A percentile compares a stretch with the other conserved stretches of the same genome.
These are phyloP conservation scores for Mamestra configurata DNA, from an alignment of 1,140 invertebrate species.

Conservation along the genomic window DNA sequence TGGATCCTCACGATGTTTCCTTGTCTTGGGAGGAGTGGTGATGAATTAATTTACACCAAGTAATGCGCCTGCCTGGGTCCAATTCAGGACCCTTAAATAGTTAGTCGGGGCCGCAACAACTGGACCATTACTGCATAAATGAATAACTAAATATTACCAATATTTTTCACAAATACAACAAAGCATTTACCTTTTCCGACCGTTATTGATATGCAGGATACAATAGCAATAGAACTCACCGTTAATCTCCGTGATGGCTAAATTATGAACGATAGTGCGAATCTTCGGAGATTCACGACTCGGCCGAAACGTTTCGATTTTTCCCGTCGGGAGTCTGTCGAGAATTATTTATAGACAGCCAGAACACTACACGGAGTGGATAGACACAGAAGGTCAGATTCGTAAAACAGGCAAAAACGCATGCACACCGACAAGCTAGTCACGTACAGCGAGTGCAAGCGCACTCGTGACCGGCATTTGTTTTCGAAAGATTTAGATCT, in stretches of 20 bases:
- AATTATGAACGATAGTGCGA: constrained; percentile 54
- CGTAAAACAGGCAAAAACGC: not conserved
- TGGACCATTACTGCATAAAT: too few relatives aligned
- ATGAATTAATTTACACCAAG: too few relatives aligned
- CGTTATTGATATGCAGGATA: not conserved
- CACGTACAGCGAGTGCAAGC: too few relatives aligned
- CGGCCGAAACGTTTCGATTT: constrained; percentile 49
- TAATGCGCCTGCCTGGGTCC: too few relatives aligned
- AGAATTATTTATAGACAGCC: constrained; percentile 58
- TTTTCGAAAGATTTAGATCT: too few relatives aligned
- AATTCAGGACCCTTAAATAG: too few relatives aligned
- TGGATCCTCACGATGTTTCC: too few relatives aligned
- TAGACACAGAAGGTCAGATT: not conserved
- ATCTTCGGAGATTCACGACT: constrained; percentile 33
- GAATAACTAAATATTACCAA: too few relatives aligned
- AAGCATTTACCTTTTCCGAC: not conserved
- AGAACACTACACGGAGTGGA: not conserved
- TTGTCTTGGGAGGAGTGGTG: too few relatives aligned
- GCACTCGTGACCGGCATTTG: not conserved
- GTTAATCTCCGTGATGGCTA: constrained; percentile 53
- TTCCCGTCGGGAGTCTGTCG: constrained; percentile 50
- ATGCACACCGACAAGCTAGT: not conserved
- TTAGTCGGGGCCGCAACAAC: too few relatives aligned
- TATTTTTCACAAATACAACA: not conserved
- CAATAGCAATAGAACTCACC: constrained; percentile 12